Conservation (phyloP, 2,113 vertebrate species). For the Zosterops pallidus region DNA sequence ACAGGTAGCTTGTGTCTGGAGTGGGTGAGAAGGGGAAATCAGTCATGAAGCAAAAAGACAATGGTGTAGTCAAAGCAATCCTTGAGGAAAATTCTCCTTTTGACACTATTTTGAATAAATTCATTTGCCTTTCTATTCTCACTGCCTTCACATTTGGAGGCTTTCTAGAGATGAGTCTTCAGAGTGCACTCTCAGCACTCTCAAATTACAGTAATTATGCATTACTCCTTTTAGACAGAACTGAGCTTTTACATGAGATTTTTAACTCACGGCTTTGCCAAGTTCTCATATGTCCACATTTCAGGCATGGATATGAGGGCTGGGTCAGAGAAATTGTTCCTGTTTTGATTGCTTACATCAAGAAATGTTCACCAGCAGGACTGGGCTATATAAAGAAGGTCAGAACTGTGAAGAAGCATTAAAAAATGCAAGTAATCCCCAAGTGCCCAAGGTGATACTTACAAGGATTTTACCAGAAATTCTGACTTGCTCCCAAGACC, state of each 20-base stretch:
- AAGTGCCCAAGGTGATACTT: background rate
- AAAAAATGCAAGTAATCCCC: background rate
- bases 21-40: background rate
- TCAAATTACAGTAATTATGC: background rate
- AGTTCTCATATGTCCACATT: background rate
- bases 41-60: background rate
- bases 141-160: background rate
- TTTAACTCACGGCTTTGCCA: background rate
- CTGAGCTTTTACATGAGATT: background rate
- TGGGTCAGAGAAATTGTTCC: background rate
- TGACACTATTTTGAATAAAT: background rate
- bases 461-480: background rate
- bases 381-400: background rate
- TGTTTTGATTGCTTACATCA: background rate
- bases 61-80: background rate
- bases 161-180: background rate
- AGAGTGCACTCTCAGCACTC: background rate
- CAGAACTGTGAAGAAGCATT: background rate
- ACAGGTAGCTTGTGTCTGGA: background rate
- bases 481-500: background rate
- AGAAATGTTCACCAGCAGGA: background rate
- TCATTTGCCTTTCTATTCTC: background rate
- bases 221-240: constrained; percentile 15
- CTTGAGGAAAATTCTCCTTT: background rate
- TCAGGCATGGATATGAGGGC: background rate